Base-by-base conservation (phyloP, 1,140 invertebrate genomes). In the Protaetia brevitarsis region DNA sequence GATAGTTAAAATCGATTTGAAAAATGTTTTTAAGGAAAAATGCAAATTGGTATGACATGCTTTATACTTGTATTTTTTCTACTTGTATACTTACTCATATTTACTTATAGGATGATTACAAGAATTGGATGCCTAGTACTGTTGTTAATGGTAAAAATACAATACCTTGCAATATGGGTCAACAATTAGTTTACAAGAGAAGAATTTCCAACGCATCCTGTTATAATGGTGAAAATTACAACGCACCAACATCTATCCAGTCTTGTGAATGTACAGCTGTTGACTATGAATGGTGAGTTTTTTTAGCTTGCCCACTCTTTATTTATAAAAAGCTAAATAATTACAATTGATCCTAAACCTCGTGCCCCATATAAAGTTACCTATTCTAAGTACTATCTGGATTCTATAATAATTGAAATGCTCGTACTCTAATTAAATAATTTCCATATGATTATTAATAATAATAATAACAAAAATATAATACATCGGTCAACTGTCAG, bases 1-100 rank as follows among this genome's bases (percentile, higher is more conserved):
- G 1, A 90, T 96, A 34, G 87, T 95, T 27, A 94, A 93, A 72
- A 84, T 95, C 0, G 89, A 95, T 77, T 75, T 95, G 11, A 80
- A 77, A 29, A 86, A 87, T 60, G 87, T 88, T 7, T 94, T 95
- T 71, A 78, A 83, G 75, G 82, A 81, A 76, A 78, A 69, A 29
- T 72, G 69, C 70, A 69, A 69, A 11, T 71, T 69, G 58, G 70
- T 71, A 26, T 19, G 28, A 36, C 3, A n/a, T n/a, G 23, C 21
- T 0, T 58, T 1, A 30, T 34, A 36, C 2, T 31, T 51, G 0
- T 60, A 26, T 51, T 51, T 23, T 19, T 23, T 51, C 2, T 51
- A n/a, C n/a, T n/a, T n/a, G n/a, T 2, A 23, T 8, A 19, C 11
- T 64, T 13, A 36, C 27, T 27, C n/a, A n/a, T n/a, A 36, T 34